Base-by-base conservation (phyloP, 2,797 vertebrate species). In the Eulemur mongoz region DNA sequence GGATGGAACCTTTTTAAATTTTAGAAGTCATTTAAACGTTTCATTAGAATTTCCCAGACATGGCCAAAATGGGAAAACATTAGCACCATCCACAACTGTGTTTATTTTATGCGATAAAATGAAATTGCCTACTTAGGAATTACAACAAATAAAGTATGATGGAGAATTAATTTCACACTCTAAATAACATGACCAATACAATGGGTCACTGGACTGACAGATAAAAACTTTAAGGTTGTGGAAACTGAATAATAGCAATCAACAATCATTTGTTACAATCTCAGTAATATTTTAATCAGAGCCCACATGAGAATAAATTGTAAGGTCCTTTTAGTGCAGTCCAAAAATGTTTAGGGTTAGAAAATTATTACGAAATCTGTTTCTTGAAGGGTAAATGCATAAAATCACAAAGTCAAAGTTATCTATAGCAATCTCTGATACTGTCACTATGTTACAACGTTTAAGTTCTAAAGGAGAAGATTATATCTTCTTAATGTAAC, bases 21-120 rank as follows among this genome's bases (percentile, higher is more conserved):
- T 97, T 92, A 92, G 27, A 96, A 89, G 30, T 82, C 73, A 63
- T 76, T 93, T 88, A 54, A 93, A 89, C 27, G 78, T 80, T 93
- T 91, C 50, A 25, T 76, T 78, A 78, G 35, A 89, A 65, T 45
- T 78, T 87, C 50, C 61, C 23, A 4, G 32, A 17, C n/a, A 89
- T n/a, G 73, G 22, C 15, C 20, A 90, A 94, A 93, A 63, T 63
- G 18, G 35, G 61, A 95, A 97, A 92, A 52, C 9, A 73, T 80
- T 61, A 93, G 12, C 54, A 93, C 40, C 84, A 65, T 38, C 4
- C 18, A 69, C 30, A 80, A 22, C 25, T 70, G 12, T 79, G 48
- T 61, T 96, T 72, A 69, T 80, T 93, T 81, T 57, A 92, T 38
- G 52, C 63, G 38, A 75, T 30, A 93, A 82, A 91, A 89, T 81